Base-by-base conservation (phyloP, 1,140 invertebrate species). In the Caenorhabditis remanei region DNA sequence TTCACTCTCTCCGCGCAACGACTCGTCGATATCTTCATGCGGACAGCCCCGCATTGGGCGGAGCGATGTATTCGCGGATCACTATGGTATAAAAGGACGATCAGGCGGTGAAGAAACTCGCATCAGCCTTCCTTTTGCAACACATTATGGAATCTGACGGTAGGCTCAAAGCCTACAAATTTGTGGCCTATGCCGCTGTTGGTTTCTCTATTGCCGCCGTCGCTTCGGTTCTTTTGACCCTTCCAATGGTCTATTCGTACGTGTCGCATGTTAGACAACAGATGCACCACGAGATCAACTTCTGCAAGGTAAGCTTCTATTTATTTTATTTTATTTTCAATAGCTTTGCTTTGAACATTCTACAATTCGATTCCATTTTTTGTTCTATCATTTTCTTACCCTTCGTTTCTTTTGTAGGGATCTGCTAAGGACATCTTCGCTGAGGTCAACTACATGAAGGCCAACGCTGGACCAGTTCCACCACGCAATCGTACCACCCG, bases 221-320 rank as follows among this genome's bases (percentile, higher is more conserved):
- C 58, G 67, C 86, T 50, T 88, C 87, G 5, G 87, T 88, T 13
- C 85, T 88, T 40, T 75, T 88, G 41, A 88, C 87, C 56, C 87
- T 88, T 71, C 87, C 87, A 85, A 88, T 88, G 87, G 87, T 88
- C 24, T 88, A 88, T 50, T 55, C 87, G 7, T 88, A 88, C 61
- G 87, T 88, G 43, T 71, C 65, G 19, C 87, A 88, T 50, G 87
- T 88, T 41, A 71, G 87, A 71, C 83, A 84, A 16, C 87, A 88
- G 71, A 88, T 88, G 87, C 83, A 88, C 50, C 87, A 88, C 75
- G 87, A 88, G 58, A 85, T 88, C 84, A 82, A 53, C 50, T 88
- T 88, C 87, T 88, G 87, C 84, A 88, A 88, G 87, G 87, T 88
- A 43, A 55, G 14, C 14, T 48, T 67, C 48, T 3, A 46, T 61